Evolutionary conservation across 1,140 invertebrate genomes (phyloP).

Genomic region (Neodiprion virginianus): DNA sequence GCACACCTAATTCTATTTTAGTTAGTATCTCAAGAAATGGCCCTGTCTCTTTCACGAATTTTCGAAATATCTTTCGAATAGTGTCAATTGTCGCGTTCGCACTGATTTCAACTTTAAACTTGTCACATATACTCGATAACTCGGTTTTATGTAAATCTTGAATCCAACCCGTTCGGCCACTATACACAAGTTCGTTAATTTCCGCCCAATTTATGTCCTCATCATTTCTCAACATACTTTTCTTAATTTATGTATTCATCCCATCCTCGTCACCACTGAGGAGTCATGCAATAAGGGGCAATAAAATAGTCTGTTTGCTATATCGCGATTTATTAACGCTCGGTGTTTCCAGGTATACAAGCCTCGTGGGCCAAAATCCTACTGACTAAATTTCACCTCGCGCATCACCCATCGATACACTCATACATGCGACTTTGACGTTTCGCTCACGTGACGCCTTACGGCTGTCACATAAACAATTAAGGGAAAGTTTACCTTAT

Average conservation of each 20-base stretch:
- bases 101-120: constrained; percentile 4
- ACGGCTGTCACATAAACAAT: too few relatives aligned
- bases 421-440: too few relatives aligned
- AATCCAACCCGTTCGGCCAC: constrained; percentile 20
- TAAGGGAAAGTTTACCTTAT: too few relatives aligned
- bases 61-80: background rate
- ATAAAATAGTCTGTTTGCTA: too few relatives aligned
- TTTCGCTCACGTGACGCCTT: too few relatives aligned
- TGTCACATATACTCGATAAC: constrained; percentile 18
- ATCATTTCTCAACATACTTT: constrained; percentile 7
- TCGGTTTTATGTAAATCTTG: constrained; percentile 11
- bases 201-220: constrained; percentile 8
- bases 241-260: background rate
- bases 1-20: background rate
- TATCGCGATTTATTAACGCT: too few relatives aligned
- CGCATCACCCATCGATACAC: too few relatives aligned
- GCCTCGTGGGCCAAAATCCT: too few relatives aligned
- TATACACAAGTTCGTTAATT: constrained; percentile 14
- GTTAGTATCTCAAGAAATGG: too few relatives aligned
- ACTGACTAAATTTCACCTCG: too few relatives aligned
- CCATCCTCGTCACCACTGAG: constrained; percentile 19
- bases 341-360: too few relatives aligned
- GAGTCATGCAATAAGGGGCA: background rate
- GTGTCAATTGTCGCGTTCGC: background rate
- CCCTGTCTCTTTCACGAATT: background rate